These are phyloP conservation scores for Papilio helenus DNA, from an alignment of 1,140 invertebrate species.

Conservation along the genomic window DNA sequence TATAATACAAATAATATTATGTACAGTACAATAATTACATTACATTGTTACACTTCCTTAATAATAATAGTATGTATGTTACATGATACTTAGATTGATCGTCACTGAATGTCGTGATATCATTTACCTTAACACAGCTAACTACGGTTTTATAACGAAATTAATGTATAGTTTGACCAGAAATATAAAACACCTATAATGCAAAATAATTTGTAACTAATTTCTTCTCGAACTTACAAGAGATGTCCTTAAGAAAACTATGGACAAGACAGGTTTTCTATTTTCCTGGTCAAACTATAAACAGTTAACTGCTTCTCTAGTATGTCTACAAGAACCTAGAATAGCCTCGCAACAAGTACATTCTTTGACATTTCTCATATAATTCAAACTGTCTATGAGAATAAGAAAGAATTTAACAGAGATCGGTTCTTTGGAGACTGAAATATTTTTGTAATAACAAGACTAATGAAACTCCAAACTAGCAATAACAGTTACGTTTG, in stretches of 20 bases:
- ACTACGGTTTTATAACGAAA: conserved; percentile 43
- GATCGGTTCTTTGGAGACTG: conserved; percentile 30
- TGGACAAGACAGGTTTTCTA: too few relatives aligned
- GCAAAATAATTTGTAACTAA: too few relatives aligned
- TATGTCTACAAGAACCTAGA: conserved; percentile 22
- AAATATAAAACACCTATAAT: too few relatives aligned
- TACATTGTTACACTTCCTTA: conserved; percentile 59
- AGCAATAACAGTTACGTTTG: neutral
- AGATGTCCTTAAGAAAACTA: too few relatives aligned
- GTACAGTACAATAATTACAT: conserved; percentile 67
- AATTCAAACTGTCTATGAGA: conserved; percentile 8
- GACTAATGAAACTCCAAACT: neutral
- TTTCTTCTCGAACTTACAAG: too few relatives aligned
- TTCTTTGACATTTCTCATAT: conserved; percentile 33
- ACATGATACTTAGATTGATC: conserved; percentile 46
- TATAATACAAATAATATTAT: conserved; percentile 80
- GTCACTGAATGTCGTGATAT: conserved; percentile 46
- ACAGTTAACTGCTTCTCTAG: conserved; percentile 6
- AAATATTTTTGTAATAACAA: neutral
- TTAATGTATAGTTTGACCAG: neutral
- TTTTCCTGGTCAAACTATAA: neutral
- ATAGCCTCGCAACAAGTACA: conserved; percentile 31
- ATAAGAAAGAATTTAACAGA: conserved; percentile 35
- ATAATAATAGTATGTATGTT: conserved; percentile 52
- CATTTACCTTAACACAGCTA: conserved; percentile 39